Evolutionary conservation across 1,140 invertebrate genomes (phyloP), one percentile per base, ranked within the genome.

Genomic region (Metopolophium dirhodum): DNA sequence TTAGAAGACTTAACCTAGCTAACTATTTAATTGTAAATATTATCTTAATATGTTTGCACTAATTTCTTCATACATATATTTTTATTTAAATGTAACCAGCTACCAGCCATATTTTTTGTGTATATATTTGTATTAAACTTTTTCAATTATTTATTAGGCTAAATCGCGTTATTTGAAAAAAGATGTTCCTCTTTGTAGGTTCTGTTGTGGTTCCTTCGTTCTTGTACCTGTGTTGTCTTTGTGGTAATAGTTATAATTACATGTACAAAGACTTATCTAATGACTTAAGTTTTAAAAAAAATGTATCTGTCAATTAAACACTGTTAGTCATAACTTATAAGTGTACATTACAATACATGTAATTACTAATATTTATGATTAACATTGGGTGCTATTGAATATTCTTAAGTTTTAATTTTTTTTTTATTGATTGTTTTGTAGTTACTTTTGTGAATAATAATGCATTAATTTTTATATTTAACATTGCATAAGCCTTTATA

Each of bases 201-300:
- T 51, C 22, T 83, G 82, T 49, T 18, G 51, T 92, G n/a, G 90
- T 92, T 92, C 90, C 90, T 92, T 92, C 51, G n/a, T 49, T 92
- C n/a, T 83, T 83, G 68, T 91, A 91, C 68, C 68, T 91, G 57
- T 90, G 20, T 89, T 26, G n/a, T 90, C 35, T 86, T 41, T 86
- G 61, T 41, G 22, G 41, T 91, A 77, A 82, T 91, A 35, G 22
- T 61, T 68, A 82, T 35, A 14, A 82, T 82, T 91, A 82, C n/a
- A 83, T 26, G 30, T 47, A 49, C 37, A 47, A 77, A 35, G 51
- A 51, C n/a, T 51, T 45, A 83, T 45, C 45, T 90, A n/a, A 45
- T 68, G 9, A 45, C 26, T 57, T 77, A 35, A 57, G 54, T 35
- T 61, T 68, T n/a, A n/a, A 90, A 90, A 68, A 68, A 68, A 23